Base-by-base conservation (phyloP, 2,888 invertebrate genomes). In the Agriopis leucophaearia region DNA sequence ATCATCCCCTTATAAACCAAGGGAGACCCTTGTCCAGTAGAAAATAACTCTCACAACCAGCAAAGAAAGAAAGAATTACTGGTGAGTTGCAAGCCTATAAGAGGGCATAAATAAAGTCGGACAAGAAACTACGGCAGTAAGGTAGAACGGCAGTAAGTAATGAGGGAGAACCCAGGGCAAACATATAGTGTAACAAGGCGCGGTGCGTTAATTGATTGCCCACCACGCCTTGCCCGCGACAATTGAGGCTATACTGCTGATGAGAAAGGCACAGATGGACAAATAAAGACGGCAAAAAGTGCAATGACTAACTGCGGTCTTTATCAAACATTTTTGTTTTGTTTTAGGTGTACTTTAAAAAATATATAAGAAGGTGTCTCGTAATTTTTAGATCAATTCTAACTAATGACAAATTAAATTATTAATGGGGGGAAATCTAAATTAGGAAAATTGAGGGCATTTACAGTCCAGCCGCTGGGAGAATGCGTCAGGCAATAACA, bases 171-270 rank as follows among this genome's bases (percentile, higher is more conserved):
- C 80, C 81, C 81, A 83, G 76, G 71, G 87, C 86, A 92, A 92
- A 91, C 91, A 89, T 91, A 91, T 90, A 88, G 85, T 85, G 87
- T 90, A 86, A 89, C 90, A 81, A 81, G 87, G 76, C 82, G 80
- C 84, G 78, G 79, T 67, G 70, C 65, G 74, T 76, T 92, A 92
- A 92, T 92, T 92, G 92, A 92, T 92, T 92, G 89, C 85, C 69
- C 77, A 84, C 88, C 88, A 82, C 87, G 80, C 88, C 86, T 82
- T 42, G 64, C 58, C 61, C 62, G 48, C 64, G 70, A 78, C 83
- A 77, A 73, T 76, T 78, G 77, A 73, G 77, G 78, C 75, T 76
- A 70, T 69, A 71, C 71, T 67, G 72, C 66, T 18, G 40, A 59
- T 35, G 6, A n/a, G 5, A 42, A 40, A 59, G 8, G 40, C 9